phyloP scores from a whole-genome alignment of 2,113 vertebrate genomes.

The Gnathonemus longibarbis region DNA sequence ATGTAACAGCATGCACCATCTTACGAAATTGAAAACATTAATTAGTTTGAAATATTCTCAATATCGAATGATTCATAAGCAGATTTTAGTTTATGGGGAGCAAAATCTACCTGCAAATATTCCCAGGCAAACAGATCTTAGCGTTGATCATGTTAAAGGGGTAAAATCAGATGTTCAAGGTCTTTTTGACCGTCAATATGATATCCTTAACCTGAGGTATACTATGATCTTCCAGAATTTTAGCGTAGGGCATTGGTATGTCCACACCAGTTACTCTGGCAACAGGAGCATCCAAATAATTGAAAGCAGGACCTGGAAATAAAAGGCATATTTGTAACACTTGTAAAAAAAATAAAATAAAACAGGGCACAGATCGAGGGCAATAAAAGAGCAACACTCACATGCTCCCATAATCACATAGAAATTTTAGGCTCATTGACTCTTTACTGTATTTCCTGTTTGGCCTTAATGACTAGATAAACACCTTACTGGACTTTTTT shows the following conservation, averaged over 20 bases:
- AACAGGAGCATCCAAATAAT: constrained; percentile 84
- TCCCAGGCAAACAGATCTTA: neutral
- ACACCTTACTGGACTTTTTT: neutral
- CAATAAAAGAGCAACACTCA: neutral
- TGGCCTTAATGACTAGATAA: neutral
- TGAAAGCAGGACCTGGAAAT: constrained; percentile 83
- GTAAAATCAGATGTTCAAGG: constrained; percentile 69
- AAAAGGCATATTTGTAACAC: neutral
- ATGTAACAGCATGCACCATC: constrained; percentile 2
- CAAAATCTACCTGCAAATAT: neutral
- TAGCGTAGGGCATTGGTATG: constrained; percentile 96
- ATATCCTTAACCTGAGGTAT: constrained; percentile 94
- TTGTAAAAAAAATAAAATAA: neutral
- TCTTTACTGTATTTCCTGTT: neutral
- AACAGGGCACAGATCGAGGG: neutral
- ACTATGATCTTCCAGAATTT: constrained; percentile 89
- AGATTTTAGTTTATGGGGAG: neutral
- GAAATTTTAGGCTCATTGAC: neutral
- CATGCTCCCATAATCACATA: neutral
- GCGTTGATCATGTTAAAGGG: neutral
- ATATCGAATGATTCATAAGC: neutral
- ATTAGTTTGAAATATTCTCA: neutral
- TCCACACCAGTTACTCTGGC: constrained; percentile 89
- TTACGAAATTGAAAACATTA: neutral
- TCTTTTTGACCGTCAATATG: constrained; percentile 89